These are phyloP conservation scores for Nothobranchius furzeri DNA, from an alignment of 2,113 vertebrate genomes.

Conservation along the genomic window DNA sequence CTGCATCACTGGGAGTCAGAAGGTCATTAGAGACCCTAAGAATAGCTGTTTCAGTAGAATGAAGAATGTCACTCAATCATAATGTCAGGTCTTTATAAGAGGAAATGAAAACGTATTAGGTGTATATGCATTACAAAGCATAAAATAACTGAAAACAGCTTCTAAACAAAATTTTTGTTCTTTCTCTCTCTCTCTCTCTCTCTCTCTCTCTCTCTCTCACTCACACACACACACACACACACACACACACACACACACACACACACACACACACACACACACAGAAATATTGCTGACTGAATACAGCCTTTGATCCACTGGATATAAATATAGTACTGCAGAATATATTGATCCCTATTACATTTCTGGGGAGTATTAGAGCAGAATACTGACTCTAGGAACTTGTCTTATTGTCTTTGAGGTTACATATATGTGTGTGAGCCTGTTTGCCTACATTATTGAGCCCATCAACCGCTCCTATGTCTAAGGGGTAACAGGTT, in stretches of 20 bases:
- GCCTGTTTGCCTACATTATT: neutral
- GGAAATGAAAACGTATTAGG: too few relatives aligned
- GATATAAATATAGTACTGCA: conserved; percentile 45
- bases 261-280: too few relatives aligned
- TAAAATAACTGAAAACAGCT: neutral
- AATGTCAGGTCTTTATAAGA: neutral
- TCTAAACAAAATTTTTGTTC: neutral
- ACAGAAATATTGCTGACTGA: too few relatives aligned
- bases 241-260: too few relatives aligned
- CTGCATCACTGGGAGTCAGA: too few relatives aligned
- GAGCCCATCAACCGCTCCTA: neutral
- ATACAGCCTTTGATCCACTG: too few relatives aligned
- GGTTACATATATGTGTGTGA: conserved; percentile 7
- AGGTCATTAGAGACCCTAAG: too few relatives aligned
- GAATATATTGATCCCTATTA: conserved; percentile 63
- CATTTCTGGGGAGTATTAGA: conserved; percentile 57
- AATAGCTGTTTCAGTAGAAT: neutral
- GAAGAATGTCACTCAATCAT: neutral
- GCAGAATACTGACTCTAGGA: conserved; percentile 55
- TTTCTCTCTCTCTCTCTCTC: too few relatives aligned
- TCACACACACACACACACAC: too few relatives aligned
- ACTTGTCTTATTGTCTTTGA: conserved; percentile 48
- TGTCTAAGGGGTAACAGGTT: neutral
- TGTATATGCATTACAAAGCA: too few relatives aligned
- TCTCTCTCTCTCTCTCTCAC: too few relatives aligned